Evolutionary conservation across 2,797 vertebrate species (phyloP).

Genomic region (Ptychobarbus kaznakovi): DNA sequence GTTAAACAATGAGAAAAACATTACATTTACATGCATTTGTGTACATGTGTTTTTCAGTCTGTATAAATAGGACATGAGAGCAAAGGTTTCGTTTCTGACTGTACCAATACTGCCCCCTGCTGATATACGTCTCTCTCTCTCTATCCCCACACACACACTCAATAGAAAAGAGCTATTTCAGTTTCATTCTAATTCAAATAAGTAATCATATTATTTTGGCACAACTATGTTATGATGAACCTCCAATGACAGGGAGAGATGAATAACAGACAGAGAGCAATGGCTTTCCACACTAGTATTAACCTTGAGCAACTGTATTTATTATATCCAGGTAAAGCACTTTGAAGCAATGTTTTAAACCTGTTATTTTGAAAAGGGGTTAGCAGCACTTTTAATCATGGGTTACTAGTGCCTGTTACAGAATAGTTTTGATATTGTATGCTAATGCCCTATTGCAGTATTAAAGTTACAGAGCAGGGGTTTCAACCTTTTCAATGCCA

Average conservation of each 20-base stretch:
- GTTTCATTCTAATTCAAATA: not conserved
- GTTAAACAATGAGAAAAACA: conserved; percentile 18
- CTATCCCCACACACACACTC: not conserved
- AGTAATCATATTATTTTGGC: not conserved
- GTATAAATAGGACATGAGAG: conserved; percentile 2
- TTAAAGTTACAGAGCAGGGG: not conserved
- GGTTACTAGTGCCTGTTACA: not conserved
- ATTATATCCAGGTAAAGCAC: not conserved
- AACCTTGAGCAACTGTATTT: not conserved
- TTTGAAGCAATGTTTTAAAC: not conserved
- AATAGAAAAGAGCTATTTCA: not conserved
- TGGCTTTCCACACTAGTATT: not conserved
- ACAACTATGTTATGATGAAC: not conserved
- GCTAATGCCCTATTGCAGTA: not conserved
- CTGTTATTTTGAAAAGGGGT: not conserved
- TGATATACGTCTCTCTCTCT: not conserved
- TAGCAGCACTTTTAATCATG: not conserved
- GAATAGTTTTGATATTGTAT: no score
- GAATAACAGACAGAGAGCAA: not conserved
- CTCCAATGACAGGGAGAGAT: not conserved
- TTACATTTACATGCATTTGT: not conserved
- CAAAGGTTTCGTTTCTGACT: conserved; percentile 20
- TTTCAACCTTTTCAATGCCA: not conserved
- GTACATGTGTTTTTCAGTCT: conserved; percentile 4
- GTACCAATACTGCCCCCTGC: conserved; percentile 59